Conservation (phyloP, 2,888 invertebrate species). For the Piscicola geometra region DNA sequence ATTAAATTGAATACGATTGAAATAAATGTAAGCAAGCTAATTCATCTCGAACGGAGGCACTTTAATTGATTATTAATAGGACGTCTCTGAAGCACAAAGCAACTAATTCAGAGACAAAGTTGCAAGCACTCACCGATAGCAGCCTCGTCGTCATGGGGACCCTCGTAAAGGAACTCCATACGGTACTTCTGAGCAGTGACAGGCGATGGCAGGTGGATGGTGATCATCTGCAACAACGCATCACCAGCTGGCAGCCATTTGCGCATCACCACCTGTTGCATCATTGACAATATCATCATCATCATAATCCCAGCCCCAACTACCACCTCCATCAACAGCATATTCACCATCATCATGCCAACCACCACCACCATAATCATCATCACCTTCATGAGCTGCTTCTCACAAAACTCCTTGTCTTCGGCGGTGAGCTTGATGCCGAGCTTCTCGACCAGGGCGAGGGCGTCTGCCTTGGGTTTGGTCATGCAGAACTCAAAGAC, state of each 20-base stretch:
- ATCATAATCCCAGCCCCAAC: too few species aligned
- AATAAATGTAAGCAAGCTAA: too few species aligned
- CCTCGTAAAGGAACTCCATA: constrained; percentile 98
- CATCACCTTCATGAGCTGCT: constrained; percentile 80
- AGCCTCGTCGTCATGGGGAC: constrained; percentile 91
- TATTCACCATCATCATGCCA: constrained; percentile 97
- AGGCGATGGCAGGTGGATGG: constrained; percentile 97
- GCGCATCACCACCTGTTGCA: too few species aligned
- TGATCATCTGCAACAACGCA: constrained; percentile 99
- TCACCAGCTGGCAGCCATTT: constrained; percentile 99
- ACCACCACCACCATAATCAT: constrained; percentile 99
- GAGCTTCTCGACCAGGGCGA: constrained; percentile 79
- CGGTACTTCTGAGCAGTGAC: constrained; percentile 98
- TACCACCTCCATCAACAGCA: too few species aligned
- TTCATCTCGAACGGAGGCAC: too few species aligned
- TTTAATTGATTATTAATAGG: too few species aligned
- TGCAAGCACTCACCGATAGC: constrained; percentile 65
- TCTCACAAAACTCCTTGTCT: constrained; percentile 93
- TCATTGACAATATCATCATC: too few species aligned
- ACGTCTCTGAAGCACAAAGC: too few species aligned
- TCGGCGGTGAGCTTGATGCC: constrained; percentile 86
- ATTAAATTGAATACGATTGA: too few species aligned
- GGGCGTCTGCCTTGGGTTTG: constrained; percentile 89
- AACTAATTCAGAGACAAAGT: not conserved
- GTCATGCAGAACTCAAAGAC: constrained; percentile 81